Evolutionary conservation across 2,797 vertebrate species (phyloP), one percentile per base, ranked within the genome.

Genomic region (Ataeniobius toweri): DNA sequence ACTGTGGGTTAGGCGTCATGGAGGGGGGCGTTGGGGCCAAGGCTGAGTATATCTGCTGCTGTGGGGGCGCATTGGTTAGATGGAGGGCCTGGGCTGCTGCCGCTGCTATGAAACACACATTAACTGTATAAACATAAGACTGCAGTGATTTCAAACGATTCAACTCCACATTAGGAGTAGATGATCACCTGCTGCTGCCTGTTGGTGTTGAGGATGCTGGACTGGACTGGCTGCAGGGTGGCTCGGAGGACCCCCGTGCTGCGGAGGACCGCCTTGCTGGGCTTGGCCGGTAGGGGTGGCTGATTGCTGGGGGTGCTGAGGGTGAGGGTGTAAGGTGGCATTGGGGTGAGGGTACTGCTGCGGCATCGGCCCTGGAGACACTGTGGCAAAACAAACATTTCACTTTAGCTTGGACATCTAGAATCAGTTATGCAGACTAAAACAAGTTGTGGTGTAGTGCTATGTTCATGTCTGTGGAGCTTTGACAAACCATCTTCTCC

Each of bases 1-100:
- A 98, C 95, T 99, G 98, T 74, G 98, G 96, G 81, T 97, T 99
- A 84, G 98, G 97, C 81, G 96, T 98, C 97, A 99, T 99, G 90
- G 98, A 97, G 80, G 98, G 98, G 2, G 98, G 98, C 73, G 98
- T 99, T 36, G 96, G 97, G 10, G 98, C 97, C 82, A 99, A 94
- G 65, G 98, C 96, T 0, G 98, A 97, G 93, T 99, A 99, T 94
- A 99, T 97, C 81, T 98, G 97, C 95, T 99, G 98, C 95, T 99
- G 98, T n/a, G 94, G 96, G 1, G 96, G 92, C 85, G 93, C 91
- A 91, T 96, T 97, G 85, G 97, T 97, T 94, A 99, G 91, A 90
- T 99, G 98, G 80, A 99, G 96, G 72, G 98, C 97, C 91, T 98
- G 98, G 59, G 97, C 96, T 16, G 93, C 92, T 63, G 93, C 94